Conservation (phyloP, 2,797 vertebrate species). For the Atherinosoma microstoma region DNA sequence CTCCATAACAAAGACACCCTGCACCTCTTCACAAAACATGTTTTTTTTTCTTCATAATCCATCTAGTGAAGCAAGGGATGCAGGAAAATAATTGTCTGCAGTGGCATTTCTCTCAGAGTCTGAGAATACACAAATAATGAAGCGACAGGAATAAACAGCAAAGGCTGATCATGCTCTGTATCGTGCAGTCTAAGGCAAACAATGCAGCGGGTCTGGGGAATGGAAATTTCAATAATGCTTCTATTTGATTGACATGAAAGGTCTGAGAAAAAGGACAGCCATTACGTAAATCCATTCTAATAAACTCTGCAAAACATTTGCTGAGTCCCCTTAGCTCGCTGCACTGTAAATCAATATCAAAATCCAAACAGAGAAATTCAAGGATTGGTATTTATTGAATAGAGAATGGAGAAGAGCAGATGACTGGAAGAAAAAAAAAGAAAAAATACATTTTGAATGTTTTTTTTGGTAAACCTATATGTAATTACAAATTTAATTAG, state of each 20-base stretch:
- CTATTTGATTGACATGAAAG: slow-evolving; percentile 45
- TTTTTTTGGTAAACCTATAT: neutral
- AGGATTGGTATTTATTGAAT: neutral
- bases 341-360: slow-evolving; percentile 36
- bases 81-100: slow-evolving; percentile 37
- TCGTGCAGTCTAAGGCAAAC: slow-evolving; percentile 32
- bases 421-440: neutral
- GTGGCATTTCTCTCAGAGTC: slow-evolving; percentile 41
- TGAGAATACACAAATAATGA: slow-evolving; percentile 48
- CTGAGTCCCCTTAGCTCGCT: slow-evolving; percentile 5
- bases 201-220: slow-evolving; percentile 26
- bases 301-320: slow-evolving; percentile 40
- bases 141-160: slow-evolving; percentile 45
- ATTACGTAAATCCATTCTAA: slow-evolving; percentile 49
- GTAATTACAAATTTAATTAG: neutral
- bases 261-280: slow-evolving; percentile 19
- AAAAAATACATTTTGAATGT: neutral
- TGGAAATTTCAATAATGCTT: slow-evolving; percentile 41
- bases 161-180: slow-evolving; percentile 26
- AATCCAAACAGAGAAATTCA: slow-evolving; percentile 20
- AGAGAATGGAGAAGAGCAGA: neutral
- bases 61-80: slow-evolving; percentile 31
- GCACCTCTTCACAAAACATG: slow-evolving; percentile 11
- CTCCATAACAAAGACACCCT: slow-evolving; percentile 4
- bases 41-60: slow-evolving; percentile 21